Evolutionary conservation across 2,888 invertebrate genomes (phyloP), one percentile per base, ranked within the genome.

Genomic region (Andricus curvator): DNA sequence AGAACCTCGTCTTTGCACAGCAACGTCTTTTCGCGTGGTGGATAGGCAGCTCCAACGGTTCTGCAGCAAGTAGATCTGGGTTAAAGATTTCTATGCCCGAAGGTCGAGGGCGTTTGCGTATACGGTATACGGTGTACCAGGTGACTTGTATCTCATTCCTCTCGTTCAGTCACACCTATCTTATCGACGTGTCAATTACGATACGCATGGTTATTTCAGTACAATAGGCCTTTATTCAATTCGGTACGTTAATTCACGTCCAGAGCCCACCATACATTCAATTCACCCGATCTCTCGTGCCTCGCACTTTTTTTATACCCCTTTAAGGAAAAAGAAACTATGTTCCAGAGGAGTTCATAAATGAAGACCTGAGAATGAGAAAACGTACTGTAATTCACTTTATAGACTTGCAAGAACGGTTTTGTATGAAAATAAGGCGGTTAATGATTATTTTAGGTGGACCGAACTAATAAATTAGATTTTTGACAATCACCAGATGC

Each of bases 11-110:
- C 67, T 25, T 0, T 70, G 13, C 70, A 29, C 51, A 33, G 9
- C 51, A 51, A 51, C 51, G 51, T 74, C 74, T 74, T 74, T 74
- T 37, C n/a, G 22, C 56, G 33, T 76, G 74, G 68, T 37, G 62
- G 74, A 78, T 60, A 79, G 65, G 65, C 51, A 60, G 65, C 62
- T 81, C 77, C 74, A 80, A 81, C 77, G 78, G 67, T 78, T 81
- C 64, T 83, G 81, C 79, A 77, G 85, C 90, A 91, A 91, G 91
- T 90, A 90, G 91, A 91, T 90, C 90, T 89, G 88, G 91, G 91
- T 90, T 90, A 90, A 85, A 89, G 89, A 91, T 91, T 91, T 91
- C 91, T 91, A 90, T 90, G 90, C 90, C 90, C 84, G 88, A 89
- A 91, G 91, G 90, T 90, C 89, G 88, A 89, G 89, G 89, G 90